Evolutionary conservation across 2,797 vertebrate genomes (phyloP).

Genomic region (Toxotes lorentzi): DNA sequence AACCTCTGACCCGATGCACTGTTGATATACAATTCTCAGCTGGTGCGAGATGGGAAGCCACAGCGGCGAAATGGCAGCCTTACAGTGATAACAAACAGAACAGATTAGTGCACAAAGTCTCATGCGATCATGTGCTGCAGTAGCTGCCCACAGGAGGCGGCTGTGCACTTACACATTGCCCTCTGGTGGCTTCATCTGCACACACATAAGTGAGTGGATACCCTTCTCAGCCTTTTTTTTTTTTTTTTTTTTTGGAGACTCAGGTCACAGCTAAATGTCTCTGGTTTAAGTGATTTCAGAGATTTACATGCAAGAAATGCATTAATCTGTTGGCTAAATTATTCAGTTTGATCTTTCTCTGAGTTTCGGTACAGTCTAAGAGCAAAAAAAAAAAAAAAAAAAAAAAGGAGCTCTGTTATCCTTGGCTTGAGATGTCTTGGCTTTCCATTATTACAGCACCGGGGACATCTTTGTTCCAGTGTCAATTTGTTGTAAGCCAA

Average conservation of each 20-base stretch:
- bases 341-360: constrained; percentile 20
- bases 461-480: constrained; percentile 57
- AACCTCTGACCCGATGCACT: constrained; percentile 48
- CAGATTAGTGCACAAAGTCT: constrained; percentile 35
- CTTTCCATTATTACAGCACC: constrained; percentile 43
- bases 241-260: background rate
- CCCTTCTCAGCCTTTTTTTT: constrained; percentile 5
- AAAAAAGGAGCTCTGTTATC: constrained; percentile 35
- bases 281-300: background rate
- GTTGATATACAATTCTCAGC: constrained; percentile 20
- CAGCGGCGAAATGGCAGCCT: constrained; percentile 32
- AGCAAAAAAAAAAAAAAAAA: background rate
- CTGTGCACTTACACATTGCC: constrained; percentile 63
- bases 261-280: constrained; percentile 3
- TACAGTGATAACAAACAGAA: constrained; percentile 32
- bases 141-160: constrained; percentile 25
- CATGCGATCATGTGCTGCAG: constrained; percentile 26
- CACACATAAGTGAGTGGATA: background rate
- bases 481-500: constrained; percentile 55
- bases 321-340: constrained; percentile 9
- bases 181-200: constrained; percentile 64
- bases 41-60: constrained; percentile 11
- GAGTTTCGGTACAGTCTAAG: background rate
- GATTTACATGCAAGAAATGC: constrained; percentile 4
- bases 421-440: constrained; percentile 42